phyloP scores from a whole-genome alignment of 2,113 vertebrate genomes.

The Antechinus flavipes region DNA sequence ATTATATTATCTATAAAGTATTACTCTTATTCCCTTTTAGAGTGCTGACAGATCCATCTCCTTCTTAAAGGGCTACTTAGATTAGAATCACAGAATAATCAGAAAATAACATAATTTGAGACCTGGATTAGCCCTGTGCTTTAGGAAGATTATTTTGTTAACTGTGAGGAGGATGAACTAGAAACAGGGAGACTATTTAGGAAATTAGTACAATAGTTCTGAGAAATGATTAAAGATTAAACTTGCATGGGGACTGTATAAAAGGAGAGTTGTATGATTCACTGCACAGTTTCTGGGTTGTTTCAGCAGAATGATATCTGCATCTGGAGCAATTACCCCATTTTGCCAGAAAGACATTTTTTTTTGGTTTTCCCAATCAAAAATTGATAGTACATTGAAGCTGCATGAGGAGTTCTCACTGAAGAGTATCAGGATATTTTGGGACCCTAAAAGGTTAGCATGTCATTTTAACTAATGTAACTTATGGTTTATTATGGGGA shows the following conservation, averaged over 20 bases:
- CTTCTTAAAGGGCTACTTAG: background rate
- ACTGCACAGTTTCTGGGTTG: background rate
- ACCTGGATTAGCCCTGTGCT: background rate
- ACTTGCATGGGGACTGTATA: background rate
- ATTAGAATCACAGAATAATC: background rate
- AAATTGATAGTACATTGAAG: background rate
- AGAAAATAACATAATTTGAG: background rate
- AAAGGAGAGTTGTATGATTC: background rate
- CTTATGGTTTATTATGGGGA: constrained; percentile 50
- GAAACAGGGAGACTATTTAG: background rate
- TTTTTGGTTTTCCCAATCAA: background rate
- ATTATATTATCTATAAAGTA: background rate
- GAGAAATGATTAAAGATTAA: background rate
- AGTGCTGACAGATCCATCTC: background rate
- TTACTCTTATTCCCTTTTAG: background rate
- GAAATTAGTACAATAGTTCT: background rate
- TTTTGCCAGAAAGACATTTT: background rate
- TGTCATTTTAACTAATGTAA: constrained; percentile 39
- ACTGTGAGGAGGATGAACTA: background rate
- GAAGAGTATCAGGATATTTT: background rate
- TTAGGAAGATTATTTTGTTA: background rate
- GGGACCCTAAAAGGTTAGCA: background rate
- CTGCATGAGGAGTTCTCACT: background rate
- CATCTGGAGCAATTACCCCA: background rate
- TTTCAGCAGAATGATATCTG: background rate